These are phyloP conservation scores for Rhagoletis zephyria DNA, from an alignment of 1,140 invertebrate species.

Conservation along the genomic window DNA sequence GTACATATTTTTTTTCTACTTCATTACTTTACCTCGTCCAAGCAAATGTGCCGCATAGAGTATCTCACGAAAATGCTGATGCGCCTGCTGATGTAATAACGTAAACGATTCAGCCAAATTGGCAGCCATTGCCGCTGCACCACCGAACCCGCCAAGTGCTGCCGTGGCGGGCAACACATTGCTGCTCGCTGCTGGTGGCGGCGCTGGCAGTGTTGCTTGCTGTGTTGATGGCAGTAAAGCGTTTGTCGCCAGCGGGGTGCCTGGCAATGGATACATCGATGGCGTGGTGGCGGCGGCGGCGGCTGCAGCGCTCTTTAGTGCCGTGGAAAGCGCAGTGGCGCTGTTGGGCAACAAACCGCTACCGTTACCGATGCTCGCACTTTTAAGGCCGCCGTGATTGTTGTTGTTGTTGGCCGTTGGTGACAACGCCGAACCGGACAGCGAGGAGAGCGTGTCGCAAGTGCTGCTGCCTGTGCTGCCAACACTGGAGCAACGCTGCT, in stretches of 20 bases:
- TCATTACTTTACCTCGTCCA: slow-evolving; percentile 66
- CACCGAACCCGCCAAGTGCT: slow-evolving; percentile 55
- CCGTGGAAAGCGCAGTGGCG: slow-evolving; percentile 17
- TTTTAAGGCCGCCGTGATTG: slow-evolving; percentile 10
- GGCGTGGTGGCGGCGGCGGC: slow-evolving; percentile 58
- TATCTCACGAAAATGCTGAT: slow-evolving; percentile 72
- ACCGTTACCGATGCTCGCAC: background rate
- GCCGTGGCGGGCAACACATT: slow-evolving; percentile 51
- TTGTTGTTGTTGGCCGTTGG: slow-evolving; percentile 53
- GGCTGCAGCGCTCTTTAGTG: slow-evolving; percentile 3
- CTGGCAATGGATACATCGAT: background rate
- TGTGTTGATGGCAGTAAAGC: slow-evolving; percentile 51
- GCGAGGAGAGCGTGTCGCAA: slow-evolving; percentile 67
- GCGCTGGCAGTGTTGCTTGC: slow-evolving; percentile 55
- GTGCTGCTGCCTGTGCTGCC: slow-evolving; percentile 69
- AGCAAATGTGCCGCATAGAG: slow-evolving; percentile 71
- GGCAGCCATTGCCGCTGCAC: slow-evolving; percentile 66
- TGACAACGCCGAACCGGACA: slow-evolving; percentile 61
- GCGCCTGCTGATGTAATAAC: slow-evolving; percentile 70
- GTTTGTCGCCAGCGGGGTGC: background rate
- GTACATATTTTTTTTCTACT: background rate
- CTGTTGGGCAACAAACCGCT: background rate
- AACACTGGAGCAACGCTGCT: slow-evolving; percentile 69
- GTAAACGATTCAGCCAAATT: slow-evolving; percentile 71
- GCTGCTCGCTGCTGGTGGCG: background rate